Conservation (phyloP, 2,888 invertebrate genomes). For the Tryphoninae sp. region DNA sequence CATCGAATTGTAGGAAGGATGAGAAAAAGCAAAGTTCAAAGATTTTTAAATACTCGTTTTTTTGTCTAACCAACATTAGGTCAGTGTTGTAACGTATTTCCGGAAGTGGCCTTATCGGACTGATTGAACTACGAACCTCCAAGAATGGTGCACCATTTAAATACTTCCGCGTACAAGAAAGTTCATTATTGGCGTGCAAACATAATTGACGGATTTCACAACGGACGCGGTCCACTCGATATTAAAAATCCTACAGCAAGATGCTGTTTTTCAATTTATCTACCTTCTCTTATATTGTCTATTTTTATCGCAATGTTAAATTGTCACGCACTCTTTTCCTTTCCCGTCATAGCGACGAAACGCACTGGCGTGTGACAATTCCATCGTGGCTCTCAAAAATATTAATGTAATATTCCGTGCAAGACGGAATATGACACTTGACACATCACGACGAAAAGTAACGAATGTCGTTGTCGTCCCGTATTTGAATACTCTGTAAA, state of each 20-base stretch:
- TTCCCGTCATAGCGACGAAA: not conserved
- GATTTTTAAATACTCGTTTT: slow-evolving; percentile 14
- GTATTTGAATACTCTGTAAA: too few relatives aligned
- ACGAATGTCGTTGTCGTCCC: too few relatives aligned
- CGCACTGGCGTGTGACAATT: not conserved
- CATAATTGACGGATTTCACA: not conserved
- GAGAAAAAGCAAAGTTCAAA: slow-evolving; percentile 3
- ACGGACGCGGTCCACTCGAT: not conserved
- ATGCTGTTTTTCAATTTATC: not conserved
- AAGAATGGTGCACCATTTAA: not conserved
- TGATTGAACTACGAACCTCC: not conserved
- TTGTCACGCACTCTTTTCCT: not conserved
- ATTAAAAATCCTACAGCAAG: not conserved
- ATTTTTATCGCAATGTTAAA: not conserved
- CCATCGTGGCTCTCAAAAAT: too few relatives aligned
- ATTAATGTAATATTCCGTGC: too few relatives aligned
- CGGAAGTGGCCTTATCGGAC: not conserved
- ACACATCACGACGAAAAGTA: too few relatives aligned
- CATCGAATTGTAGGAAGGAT: not conserved
- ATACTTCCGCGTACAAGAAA: not conserved
- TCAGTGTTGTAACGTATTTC: not conserved
- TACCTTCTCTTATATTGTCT: not conserved
- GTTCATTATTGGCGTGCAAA: not conserved
- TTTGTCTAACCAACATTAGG: not conserved
- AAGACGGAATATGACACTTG: too few relatives aligned